Conservation (phyloP, 2,113 vertebrate species). For the Dicaeum eximium region DNA sequence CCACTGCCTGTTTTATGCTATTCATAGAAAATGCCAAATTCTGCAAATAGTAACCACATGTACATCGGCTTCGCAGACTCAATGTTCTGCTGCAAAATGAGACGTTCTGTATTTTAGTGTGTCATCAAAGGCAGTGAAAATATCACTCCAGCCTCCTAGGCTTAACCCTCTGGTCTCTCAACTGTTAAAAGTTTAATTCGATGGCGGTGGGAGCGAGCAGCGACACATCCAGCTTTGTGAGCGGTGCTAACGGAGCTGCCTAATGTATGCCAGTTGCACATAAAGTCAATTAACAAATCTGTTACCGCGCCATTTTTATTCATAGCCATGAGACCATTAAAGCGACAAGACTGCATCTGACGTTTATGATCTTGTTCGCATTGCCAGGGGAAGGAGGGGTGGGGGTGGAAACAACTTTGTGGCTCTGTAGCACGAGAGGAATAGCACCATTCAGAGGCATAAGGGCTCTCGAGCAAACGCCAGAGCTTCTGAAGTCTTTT, state of each 20-base stretch:
- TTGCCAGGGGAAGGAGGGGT: constrained; percentile 40
- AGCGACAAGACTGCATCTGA: constrained; percentile 61
- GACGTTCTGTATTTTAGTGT: constrained; percentile 71
- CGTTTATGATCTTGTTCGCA: constrained; percentile 51
- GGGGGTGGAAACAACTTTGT: constrained; percentile 35
- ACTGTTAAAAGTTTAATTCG: constrained; percentile 58
- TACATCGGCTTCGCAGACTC: constrained; percentile 65
- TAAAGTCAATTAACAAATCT: constrained; percentile 64
- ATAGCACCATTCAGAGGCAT: constrained; percentile 6
- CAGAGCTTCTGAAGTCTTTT: constrained; percentile 10
- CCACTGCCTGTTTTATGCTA: constrained; percentile 74
- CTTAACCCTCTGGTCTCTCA: constrained; percentile 65
- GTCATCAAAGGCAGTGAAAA: constrained; percentile 73
- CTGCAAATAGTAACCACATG: constrained; percentile 79
- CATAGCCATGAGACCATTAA: constrained; percentile 58
- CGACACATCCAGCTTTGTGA: constrained; percentile 10
- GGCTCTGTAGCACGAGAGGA: neutral
- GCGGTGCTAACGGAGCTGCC: constrained; percentile 5
- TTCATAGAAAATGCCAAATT: constrained; percentile 80
- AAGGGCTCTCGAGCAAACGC: constrained; percentile 10
- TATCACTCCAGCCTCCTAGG: constrained; percentile 68
- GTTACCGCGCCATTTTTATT: constrained; percentile 68
- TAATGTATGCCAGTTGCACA: constrained; percentile 36
- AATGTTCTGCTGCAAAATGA: constrained; percentile 69
- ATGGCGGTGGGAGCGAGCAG: constrained; percentile 18